phyloP scores from a whole-genome alignment of 2,797 vertebrate species.

The Dendrocincla fuliginosa region DNA sequence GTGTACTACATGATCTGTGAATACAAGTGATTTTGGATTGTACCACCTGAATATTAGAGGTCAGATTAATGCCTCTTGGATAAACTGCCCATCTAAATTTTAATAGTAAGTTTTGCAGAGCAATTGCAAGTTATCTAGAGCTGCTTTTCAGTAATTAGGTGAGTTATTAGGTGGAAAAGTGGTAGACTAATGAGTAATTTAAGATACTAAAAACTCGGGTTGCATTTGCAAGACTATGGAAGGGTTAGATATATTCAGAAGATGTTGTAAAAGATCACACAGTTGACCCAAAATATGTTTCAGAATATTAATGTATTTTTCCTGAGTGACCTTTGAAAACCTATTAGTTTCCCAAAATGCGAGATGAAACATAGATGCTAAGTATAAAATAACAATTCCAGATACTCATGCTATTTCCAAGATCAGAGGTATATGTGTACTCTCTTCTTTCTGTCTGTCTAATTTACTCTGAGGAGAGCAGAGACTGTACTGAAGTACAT shows the following conservation, averaged over 20 bases:
- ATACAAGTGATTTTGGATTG: background rate
- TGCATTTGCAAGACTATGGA: constrained; percentile 6
- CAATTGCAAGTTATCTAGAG: constrained; percentile 28
- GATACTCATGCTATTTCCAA: background rate
- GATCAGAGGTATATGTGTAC: background rate
- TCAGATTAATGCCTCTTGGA: background rate
- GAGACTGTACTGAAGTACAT: background rate
- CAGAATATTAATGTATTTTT: background rate
- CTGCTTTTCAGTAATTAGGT: constrained; percentile 48
- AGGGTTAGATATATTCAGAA: constrained; percentile 25
- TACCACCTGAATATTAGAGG: background rate
- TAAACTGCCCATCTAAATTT: background rate
- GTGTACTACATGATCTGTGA: background rate
- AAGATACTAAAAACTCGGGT: constrained; percentile 9
- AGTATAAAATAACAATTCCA: background rate
- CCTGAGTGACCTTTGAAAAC: background rate
- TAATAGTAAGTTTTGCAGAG: constrained; percentile 17
- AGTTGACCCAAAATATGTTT: background rate
- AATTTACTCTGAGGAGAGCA: background rate
- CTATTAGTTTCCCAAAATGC: background rate
- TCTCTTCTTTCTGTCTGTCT: background rate
- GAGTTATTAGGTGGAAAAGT: constrained; percentile 60
- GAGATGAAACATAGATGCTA: background rate
- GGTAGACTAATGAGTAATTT: constrained; percentile 29
- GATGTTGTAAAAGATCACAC: background rate